A percentile compares a stretch with the other conserved stretches of the same genome.
Conservation (phyloP, 2,888 invertebrate genomes). For the Drosophila leonis region DNA sequence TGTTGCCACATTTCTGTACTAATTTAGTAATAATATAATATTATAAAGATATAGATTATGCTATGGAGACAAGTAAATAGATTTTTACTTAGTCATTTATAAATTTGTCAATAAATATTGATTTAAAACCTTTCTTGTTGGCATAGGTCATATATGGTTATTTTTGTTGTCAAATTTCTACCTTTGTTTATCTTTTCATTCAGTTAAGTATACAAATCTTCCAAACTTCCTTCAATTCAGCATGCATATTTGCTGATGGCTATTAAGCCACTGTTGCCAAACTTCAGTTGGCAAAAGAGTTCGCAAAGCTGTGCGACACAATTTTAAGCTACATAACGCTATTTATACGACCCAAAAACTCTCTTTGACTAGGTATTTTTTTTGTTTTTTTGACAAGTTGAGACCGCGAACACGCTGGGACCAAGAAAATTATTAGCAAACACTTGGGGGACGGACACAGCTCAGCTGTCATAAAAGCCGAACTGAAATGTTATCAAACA, state of each 20-base stretch:
- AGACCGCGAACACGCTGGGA: conserved; percentile 12
- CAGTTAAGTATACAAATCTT: background rate
- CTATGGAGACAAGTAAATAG: too few species aligned
- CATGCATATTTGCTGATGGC: too few species aligned
- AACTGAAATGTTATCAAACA: conserved; percentile 74
- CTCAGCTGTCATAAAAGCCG: conserved; percentile 68
- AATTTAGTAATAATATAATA: too few species aligned
- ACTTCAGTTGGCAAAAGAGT: conserved; percentile 10
- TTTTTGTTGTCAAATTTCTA: background rate
- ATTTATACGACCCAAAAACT: background rate
- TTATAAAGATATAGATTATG: too few species aligned
- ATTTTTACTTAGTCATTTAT: too few species aligned
- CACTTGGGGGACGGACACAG: conserved; percentile 51
- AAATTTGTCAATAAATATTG: background rate
- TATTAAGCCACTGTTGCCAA: conserved; percentile 25
- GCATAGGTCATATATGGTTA: background rate
- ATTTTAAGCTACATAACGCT: conserved; percentile 14
- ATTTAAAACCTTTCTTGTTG: too few species aligned
- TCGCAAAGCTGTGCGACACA: background rate
- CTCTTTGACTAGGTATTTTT: conserved; percentile 4
- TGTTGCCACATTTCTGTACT: conserved; percentile 10
- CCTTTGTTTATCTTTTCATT: background rate
- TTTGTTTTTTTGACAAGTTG: conserved; percentile 37
- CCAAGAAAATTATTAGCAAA: conserved; percentile 59
- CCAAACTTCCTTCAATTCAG: too few species aligned